Conservation (phyloP, 1,140 invertebrate species). For the Lysiphlebus fabarum region DNA sequence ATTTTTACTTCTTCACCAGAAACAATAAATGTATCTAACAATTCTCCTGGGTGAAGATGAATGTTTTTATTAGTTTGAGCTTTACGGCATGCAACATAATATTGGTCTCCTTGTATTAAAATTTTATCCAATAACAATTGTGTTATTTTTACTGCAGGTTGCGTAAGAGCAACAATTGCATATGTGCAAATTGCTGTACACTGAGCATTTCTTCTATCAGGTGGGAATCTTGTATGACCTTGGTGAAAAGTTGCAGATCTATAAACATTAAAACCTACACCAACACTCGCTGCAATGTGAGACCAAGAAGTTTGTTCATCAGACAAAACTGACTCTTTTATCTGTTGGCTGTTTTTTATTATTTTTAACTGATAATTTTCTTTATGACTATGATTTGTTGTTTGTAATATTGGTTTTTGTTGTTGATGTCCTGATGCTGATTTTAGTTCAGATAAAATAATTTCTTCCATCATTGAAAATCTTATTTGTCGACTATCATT, state of each 20-base stretch:
- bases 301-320: no score
- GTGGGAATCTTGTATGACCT: neutral
- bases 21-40: neutral
- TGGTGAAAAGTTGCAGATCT: constrained; percentile 10
- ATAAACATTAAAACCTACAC: neutral
- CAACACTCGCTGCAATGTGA: no score
- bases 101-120: constrained; percentile 6
- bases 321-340: no score
- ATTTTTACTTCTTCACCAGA: neutral
- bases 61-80: no score
- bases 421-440: no score
- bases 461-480: neutral
- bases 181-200: constrained; percentile 5
- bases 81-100: constrained; percentile 5
- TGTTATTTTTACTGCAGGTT: neutral
- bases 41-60: neutral
- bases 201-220: neutral
- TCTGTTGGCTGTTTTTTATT: no score
- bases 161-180: neutral
- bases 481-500: neutral
- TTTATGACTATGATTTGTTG: no score
- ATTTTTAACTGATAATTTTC: no score
- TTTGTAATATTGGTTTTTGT: no score
- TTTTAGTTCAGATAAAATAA: neutral
- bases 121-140: neutral